Base-by-base conservation (phyloP, 1,140 invertebrate genomes). In the Cydia fagiglandana region DNA sequence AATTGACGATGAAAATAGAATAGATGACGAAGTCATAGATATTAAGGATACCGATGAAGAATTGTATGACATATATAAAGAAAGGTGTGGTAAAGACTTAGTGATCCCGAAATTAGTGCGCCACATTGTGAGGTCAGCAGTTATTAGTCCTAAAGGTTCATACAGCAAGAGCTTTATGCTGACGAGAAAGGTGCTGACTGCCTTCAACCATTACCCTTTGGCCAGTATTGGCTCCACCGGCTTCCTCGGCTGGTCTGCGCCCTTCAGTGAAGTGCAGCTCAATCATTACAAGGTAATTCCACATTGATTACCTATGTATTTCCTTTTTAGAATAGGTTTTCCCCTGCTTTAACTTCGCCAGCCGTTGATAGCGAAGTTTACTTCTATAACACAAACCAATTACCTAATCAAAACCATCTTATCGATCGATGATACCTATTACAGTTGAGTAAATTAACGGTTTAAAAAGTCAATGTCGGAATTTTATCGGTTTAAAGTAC, bases 121-220 rank as follows among this genome's bases (percentile, higher is more conserved):
- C 61, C 87, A 94, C 80, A 84, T 93, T 38, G 77, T 94, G 10
- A 91, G 95, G 64, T 95, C 95, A 15, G 90, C 93, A 0, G 85
- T 93, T 50, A 90, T 95, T 17, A 96, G 95, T 81, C 94, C 94
- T 4, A 91, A 94, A 78, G 95, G 95, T 9, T 94, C 95, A 75
- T 95, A 95, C 61, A 95, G 95, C 9, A 96, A 96, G 83, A 96
- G 96, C 85, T 95, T 96, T 83, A 94, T 96, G 76, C 93, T 94
- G 13, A 96, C 95, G 2, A 93, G 93, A 73, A 94, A 93, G 64
- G 94, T 95, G 34, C 88, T 96, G 78, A 96, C 94, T 41, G 95
- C 96, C 73, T 96, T 96, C 88, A 96, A 96, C 88, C 96, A 96
- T 85, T 96, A 96, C 80, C 95, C 96, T 2, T 83, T 96, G 70